A percentile compares a stretch with the other conserved stretches of the same genome.
phyloP scores from a whole-genome alignment of 2,113 vertebrate genomes.

The Dissostichus mawsoni region DNA sequence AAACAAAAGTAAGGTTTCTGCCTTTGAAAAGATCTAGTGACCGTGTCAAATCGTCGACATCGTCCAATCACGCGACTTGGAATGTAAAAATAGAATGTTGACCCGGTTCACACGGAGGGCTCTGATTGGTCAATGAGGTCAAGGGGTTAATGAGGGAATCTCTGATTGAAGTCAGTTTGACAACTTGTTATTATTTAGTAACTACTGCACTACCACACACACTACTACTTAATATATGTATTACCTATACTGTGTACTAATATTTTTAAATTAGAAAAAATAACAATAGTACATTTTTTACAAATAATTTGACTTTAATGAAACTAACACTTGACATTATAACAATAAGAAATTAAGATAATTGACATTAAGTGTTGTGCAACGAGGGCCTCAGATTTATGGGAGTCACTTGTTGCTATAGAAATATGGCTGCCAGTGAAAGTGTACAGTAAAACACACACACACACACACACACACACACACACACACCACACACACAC shows the following conservation, averaged over 20 bases:
- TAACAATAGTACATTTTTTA: too few species aligned
- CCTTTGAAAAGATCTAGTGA: neutral
- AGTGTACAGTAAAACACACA: neutral
- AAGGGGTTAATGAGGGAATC: neutral
- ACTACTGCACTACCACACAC: too few species aligned
- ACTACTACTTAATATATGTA: too few species aligned
- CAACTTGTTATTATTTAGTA: neutral
- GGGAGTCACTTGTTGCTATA: neutral
- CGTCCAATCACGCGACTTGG: neutral
- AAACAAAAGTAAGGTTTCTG: slow-evolving; percentile 5
- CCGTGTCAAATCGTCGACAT: neutral
- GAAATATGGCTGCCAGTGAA: neutral
- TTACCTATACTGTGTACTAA: too few species aligned
- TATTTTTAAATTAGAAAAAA: too few species aligned
- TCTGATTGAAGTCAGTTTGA: neutral
- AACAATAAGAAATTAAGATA: too few species aligned
- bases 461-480: slow-evolving; percentile 3
- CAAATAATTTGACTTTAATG: too few species aligned
- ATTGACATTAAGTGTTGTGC: too few species aligned
- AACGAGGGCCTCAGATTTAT: neutral
- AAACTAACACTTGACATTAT: too few species aligned
- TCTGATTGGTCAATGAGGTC: slow-evolving; percentile 15
- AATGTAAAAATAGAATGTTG: slow-evolving; percentile 28
- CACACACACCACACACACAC: slow-evolving; percentile 4
- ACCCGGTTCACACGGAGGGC: slow-evolving; percentile 37